Evolutionary conservation across 2,113 vertebrate species (phyloP), one percentile per base, ranked within the genome.

Genomic region (Xiphophorus couchianus): DNA sequence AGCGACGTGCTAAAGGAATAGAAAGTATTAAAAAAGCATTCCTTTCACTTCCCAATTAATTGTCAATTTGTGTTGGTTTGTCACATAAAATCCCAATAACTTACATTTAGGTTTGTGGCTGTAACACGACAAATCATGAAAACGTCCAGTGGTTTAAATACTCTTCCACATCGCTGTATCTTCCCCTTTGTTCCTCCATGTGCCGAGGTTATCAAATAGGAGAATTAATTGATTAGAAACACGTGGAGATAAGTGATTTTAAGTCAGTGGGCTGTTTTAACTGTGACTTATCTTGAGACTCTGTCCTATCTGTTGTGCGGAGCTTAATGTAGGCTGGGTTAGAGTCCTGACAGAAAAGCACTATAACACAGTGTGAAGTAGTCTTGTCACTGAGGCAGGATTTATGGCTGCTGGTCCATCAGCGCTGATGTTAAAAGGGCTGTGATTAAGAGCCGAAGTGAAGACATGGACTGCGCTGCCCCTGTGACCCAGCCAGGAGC

Each of bases 371-470:
- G 44, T 82, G 83, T 83, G 86, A 89, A 91, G 90, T 88, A 90
- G 76, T 72, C 83, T 58, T 44, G 87, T 89, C 81, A 65, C 85
- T 75, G 87, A 85, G 83, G 82, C 39, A 60, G 87, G 88, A 94
- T 94, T 94, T 94, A 93, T 91, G 79, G 91, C 81, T 63, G 73
- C 80, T 71, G 48, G 82, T 91, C 90, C 83, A 83, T 92, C 90
- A 88, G 88, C 70, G 29, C 71, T 85, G 90, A 94, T 93, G 91
- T 91, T 92, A 94, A 93, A 91, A 84, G 89, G 89, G 81, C 82
- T 79, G 85, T 94, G 92, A 94, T 94, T 90, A 93, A 94, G 90
- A 90, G 91, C 89, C 62, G 69, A 74, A 88, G 84, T 78, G 69
- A 86, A 86, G 83, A 86, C 87, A 71, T 69, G 80, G 86, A 86